These are phyloP conservation scores for Paramisgurnus dabryanus DNA, from an alignment of 2,113 vertebrate genomes.

Conservation along the genomic window DNA sequence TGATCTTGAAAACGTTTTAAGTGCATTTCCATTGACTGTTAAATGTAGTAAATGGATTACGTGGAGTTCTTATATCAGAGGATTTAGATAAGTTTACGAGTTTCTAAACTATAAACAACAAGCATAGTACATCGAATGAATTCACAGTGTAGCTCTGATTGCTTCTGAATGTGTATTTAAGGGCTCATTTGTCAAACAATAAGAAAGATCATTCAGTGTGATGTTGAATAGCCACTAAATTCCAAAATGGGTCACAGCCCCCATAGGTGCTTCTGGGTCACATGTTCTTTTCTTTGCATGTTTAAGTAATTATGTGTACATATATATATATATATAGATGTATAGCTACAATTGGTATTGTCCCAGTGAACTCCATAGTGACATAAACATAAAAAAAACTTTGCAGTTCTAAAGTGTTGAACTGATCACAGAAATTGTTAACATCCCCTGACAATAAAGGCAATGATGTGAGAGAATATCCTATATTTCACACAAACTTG, in stretches of 20 bases:
- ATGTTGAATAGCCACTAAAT: neutral
- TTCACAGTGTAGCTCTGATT: constrained; percentile 41
- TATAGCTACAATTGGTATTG: constrained; percentile 30
- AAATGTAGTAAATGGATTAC: neutral
- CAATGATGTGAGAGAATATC: neutral
- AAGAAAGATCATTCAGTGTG: neutral
- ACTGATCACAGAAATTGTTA: neutral
- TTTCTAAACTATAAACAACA: neutral
- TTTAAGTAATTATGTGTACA: constrained; percentile 39
- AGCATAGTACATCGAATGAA: constrained; percentile 12
- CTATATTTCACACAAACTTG: neutral
- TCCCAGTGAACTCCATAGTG: constrained; percentile 22
- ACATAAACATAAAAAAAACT: constrained; percentile 10
- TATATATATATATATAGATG: constrained; percentile 30
- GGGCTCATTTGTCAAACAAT: constrained; percentile 46
- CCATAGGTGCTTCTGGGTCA: constrained; percentile 42
- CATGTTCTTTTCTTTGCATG: constrained; percentile 22
- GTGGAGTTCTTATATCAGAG: neutral
- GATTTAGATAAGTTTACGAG: neutral
- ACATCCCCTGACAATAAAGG: constrained; percentile 9
- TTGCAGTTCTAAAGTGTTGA: neutral
- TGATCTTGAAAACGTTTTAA: constrained; percentile 44
- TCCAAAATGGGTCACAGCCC: constrained; percentile 11
- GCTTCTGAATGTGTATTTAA: constrained; percentile 51
- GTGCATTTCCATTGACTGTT: constrained; percentile 43